Conservation (phyloP, 2,888 invertebrate species). For the Amaurobius ferox region DNA sequence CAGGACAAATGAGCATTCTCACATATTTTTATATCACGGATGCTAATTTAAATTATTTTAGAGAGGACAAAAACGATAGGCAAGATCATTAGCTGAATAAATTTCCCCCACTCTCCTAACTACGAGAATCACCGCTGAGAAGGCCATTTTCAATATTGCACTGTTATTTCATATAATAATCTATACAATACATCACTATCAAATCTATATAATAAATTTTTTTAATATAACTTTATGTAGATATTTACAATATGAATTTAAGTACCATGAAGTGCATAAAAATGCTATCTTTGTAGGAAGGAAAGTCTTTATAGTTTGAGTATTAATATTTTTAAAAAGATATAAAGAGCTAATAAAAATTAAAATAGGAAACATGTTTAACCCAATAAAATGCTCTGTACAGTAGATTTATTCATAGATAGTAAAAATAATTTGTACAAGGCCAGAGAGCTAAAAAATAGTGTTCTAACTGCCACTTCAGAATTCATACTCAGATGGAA, state of each 20-base stretch:
- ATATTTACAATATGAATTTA: constrained; percentile 69
- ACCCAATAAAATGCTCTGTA: constrained; percentile 63
- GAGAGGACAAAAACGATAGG: too few species aligned
- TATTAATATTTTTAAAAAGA: constrained; percentile 32
- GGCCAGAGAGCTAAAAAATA: constrained; percentile 66
- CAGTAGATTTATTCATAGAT: constrained; percentile 51
- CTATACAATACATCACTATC: constrained; percentile 37
- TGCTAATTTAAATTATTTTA: too few species aligned
- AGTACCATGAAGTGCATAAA: constrained; percentile 53
- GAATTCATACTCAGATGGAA: background rate
- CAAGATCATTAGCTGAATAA: too few species aligned
- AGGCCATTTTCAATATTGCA: constrained; percentile 59
- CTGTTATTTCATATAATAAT: constrained; percentile 42
- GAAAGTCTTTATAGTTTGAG: constrained; percentile 24
- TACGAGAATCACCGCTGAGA: background rate
- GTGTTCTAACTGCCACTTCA: constrained; percentile 29
- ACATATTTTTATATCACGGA: too few species aligned
- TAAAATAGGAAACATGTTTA: constrained; percentile 65
- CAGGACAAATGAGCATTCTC: too few species aligned
- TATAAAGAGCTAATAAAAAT: constrained; percentile 33
- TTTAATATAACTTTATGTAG: constrained; percentile 45
- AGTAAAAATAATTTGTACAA: constrained; percentile 70
- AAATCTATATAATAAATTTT: constrained; percentile 44
- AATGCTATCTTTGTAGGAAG: constrained; percentile 30
- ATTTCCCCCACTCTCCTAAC: background rate